phyloP scores from a whole-genome alignment of 2,113 vertebrate species.

The Amazona vittata region DNA sequence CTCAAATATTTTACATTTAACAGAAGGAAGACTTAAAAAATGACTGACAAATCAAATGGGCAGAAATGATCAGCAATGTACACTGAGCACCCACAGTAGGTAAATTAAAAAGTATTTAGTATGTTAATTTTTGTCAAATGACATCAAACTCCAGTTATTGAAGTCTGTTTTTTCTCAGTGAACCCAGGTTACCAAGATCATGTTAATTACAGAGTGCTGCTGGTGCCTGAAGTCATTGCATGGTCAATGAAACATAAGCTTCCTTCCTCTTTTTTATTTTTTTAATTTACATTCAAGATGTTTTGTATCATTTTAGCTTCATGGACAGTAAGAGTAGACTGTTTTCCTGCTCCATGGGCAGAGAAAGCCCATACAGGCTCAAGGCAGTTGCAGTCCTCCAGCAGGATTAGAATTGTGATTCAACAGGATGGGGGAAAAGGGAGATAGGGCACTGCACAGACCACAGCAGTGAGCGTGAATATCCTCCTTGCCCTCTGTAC shows the following conservation, averaged over 20 bases:
- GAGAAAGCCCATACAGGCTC: background rate
- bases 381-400: background rate
- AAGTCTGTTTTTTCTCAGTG: background rate
- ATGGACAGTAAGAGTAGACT: background rate
- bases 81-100: background rate
- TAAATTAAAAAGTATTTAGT: background rate
- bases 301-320: background rate
- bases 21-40: background rate
- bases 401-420: background rate
- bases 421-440: background rate
- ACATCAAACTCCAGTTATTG: background rate
- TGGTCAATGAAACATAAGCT: background rate
- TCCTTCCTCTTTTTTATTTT: background rate
- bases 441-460: background rate
- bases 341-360: background rate
- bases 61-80: background rate
- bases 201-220: background rate
- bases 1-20: background rate
- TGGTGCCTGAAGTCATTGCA: background rate
- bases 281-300: background rate
- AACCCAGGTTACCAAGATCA: background rate
- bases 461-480: accelerated
- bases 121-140: background rate
- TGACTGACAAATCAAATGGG: background rate
- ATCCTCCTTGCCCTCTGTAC: background rate